A percentile compares a stretch with the other conserved stretches of the same genome.
These are phyloP conservation scores for Megaleporinus macrocephalus DNA, from an alignment of 2,113 vertebrate species.

Conservation along the genomic window DNA sequence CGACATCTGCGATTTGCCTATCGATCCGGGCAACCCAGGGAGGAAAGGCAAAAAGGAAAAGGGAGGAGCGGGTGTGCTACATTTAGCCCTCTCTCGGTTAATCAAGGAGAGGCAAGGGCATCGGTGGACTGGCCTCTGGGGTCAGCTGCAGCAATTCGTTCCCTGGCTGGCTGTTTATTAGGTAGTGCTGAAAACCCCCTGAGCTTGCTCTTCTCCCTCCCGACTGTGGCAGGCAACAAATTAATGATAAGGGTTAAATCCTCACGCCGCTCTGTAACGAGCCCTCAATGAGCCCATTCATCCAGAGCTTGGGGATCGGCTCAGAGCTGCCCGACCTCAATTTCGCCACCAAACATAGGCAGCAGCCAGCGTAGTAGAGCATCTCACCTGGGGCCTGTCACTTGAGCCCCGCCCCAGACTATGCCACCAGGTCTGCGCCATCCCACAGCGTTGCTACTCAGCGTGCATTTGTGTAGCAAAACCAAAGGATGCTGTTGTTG, in stretches of 20 bases:
- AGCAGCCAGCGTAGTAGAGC: not conserved
- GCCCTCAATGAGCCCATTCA: conserved; percentile 47
- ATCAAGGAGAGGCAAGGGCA: conserved; percentile 55
- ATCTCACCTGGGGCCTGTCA: not conserved
- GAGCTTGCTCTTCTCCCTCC: conserved; percentile 28
- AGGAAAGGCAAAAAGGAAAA: conserved; percentile 23
- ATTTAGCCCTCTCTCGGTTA: conserved; percentile 47
- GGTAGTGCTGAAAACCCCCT: conserved; percentile 38
- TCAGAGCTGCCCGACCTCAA: conserved; percentile 21
- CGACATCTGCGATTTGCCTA: conserved; percentile 60
- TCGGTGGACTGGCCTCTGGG: conserved; percentile 32
- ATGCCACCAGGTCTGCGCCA: not conserved
- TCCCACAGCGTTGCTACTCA: not conserved
- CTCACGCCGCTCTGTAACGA: conserved; percentile 35
- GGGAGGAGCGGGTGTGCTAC: conserved; percentile 17
- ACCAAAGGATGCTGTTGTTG: conserved; percentile 27
- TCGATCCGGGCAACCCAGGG: conserved; percentile 48
- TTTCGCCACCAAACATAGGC: conserved; percentile 8
- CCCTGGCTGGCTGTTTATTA: conserved; percentile 55
- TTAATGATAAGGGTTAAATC: conserved; percentile 54
- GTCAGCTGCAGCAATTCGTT: conserved; percentile 43
- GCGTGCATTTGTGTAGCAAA: not conserved
- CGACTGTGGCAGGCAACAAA: conserved; percentile 44
- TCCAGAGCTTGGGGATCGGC: conserved; percentile 36
- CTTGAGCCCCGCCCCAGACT: not conserved